Evolutionary conservation across 2,888 invertebrate species (phyloP).

Genomic region (Argyra leucocephala): DNA sequence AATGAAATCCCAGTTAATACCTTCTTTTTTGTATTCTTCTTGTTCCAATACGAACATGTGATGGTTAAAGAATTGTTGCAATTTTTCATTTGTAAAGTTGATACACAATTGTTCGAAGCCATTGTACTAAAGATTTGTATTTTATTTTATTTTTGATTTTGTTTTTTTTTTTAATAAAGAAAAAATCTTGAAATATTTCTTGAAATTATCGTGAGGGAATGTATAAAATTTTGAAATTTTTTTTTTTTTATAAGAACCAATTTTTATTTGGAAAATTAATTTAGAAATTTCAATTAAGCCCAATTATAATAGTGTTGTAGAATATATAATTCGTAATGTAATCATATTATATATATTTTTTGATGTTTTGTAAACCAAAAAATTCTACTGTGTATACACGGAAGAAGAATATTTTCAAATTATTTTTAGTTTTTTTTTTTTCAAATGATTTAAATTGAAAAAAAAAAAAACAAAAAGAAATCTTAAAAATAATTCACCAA

Average conservation of each 20-base stretch:
- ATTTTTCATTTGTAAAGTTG: conserved; percentile 99
- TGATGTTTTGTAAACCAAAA: not conserved
- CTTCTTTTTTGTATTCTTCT: conserved; percentile 96
- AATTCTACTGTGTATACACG: not conserved
- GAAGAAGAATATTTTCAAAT: not conserved
- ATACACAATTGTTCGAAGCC: conserved; percentile 99
- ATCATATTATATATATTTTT: not conserved
- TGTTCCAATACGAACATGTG: conserved; percentile 99
- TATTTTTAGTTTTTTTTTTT: too few relatives aligned
- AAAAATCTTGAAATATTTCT: too few relatives aligned
- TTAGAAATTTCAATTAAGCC: not conserved
- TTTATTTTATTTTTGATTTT: conserved; percentile 7
- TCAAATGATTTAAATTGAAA: not conserved
- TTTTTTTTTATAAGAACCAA: too few relatives aligned
- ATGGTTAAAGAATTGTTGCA: conserved; percentile 99
- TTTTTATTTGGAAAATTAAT: not conserved
- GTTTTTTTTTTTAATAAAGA: not conserved
- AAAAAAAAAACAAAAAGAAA: not conserved
- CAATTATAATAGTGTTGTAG: too few relatives aligned
- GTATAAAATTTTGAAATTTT: conserved; percentile 2
- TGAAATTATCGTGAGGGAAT: not conserved
- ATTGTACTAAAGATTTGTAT: conserved; percentile 64
- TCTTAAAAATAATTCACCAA: not conserved
- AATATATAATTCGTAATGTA: not conserved
- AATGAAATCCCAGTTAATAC: conserved; percentile 96